Evolutionary conservation across 2,113 vertebrate genomes (phyloP), one percentile per base, ranked within the genome.

Genomic region (Nannobrachium achirus): DNA sequence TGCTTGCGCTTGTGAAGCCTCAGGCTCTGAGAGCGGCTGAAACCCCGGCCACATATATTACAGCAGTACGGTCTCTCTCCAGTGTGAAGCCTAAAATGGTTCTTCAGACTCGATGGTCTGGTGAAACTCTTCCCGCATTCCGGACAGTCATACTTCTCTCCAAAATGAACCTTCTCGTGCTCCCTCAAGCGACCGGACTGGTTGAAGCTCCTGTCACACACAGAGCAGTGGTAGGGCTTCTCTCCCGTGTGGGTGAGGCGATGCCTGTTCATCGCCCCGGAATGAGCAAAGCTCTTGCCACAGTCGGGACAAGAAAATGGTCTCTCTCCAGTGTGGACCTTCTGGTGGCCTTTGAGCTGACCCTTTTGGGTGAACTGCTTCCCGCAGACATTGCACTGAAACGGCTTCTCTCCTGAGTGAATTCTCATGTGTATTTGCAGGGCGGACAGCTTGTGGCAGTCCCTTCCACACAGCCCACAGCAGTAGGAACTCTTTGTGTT

Each of bases 31-130:
- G 82, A 82, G 51, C 76, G 80, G 16, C 84, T 86, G 71, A 87
- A 87, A 7, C 78, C 86, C 44, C 86, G 68, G 42, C 90, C 91
- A 13, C 92, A 93, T 44, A 91, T 56, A 45, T 78, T 69, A 38
- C 89, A 91, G 79, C 75, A 42, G 0, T 91, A 89, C 0, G 89
- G 89, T 53, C 86, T 80, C 87, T 94, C 92, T 8, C 90, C 64
- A 0, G 92, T 94, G 87, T 95, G 93, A 0, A 93, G 92, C 11
- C 92, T 72, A 81, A 91, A 88, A 9, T 95, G 94, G 20, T 93
- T 93, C 0, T 92, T 88, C 14, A 95, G 91, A 69, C 93, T 93
- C 0, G 91, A 92, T 4, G 93, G 89, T 13, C 92, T 87, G 0
- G 92, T 90, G 44, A 90, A 91, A n/a, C 83, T 89, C 75, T 63